Conservation (phyloP, 92 coral and sea anemone species). For the Micromussa lordhowensis region DNA sequence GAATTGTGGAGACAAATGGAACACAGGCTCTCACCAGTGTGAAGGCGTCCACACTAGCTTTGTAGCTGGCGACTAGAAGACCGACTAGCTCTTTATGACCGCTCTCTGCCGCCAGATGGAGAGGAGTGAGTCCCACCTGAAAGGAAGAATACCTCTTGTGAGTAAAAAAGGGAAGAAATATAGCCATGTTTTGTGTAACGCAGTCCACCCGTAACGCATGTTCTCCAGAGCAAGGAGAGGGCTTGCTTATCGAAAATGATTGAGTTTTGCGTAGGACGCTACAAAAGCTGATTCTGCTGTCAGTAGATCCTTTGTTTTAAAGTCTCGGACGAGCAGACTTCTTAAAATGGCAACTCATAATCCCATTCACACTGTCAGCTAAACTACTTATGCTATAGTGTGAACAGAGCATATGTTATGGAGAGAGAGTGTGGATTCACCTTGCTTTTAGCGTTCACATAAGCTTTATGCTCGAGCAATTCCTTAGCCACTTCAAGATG, state of each 20-base stretch:
- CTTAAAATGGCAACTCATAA: not conserved
- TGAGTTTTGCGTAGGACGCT: too few species aligned
- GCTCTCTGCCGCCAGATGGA: constrained; percentile 92
- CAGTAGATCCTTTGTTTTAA: not conserved
- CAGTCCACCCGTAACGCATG: not conserved
- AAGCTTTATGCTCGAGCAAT: constrained; percentile 89
- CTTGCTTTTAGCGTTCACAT: constrained; percentile 97
- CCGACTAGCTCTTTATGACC: constrained; percentile 96
- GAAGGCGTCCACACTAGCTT: constrained; percentile 95
- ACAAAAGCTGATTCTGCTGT: too few species aligned
- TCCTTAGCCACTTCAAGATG: constrained; percentile 89
- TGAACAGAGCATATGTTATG: not conserved
- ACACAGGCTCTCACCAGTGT: constrained; percentile 78
- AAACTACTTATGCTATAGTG: not conserved
- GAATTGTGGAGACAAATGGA: not conserved
- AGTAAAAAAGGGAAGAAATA: not conserved
- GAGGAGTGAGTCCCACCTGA: constrained; percentile 91
- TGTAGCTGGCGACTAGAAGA: constrained; percentile 78
- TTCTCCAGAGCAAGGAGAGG: too few species aligned
- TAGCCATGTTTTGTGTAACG: not conserved
- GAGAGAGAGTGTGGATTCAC: constrained; percentile 23
- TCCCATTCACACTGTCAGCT: not conserved
- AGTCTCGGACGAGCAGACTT: not conserved
- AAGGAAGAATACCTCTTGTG: not conserved
- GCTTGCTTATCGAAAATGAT: too few species aligned